These are phyloP conservation scores for Hyperoplus immaculatus DNA, from an alignment of 2,797 vertebrate genomes.

Conservation along the genomic window DNA sequence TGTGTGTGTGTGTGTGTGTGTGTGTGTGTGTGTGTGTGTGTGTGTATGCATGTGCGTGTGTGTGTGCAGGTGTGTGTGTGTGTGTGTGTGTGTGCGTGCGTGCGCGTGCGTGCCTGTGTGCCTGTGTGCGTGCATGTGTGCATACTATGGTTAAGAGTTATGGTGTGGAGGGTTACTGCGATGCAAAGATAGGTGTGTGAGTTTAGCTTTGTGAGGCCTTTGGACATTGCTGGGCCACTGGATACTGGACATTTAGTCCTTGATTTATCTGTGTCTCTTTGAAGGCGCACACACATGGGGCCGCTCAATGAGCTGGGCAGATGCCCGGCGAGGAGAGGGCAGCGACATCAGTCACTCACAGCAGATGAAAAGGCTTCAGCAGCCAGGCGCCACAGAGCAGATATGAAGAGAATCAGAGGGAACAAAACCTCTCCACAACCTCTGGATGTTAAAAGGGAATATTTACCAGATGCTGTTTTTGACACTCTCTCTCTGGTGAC, in stretches of 20 bases:
- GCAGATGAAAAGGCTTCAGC: slow-evolving; percentile 73
- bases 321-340: slow-evolving; percentile 62
- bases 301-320: slow-evolving; percentile 64
- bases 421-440: slow-evolving; percentile 32
- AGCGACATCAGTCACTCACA: slow-evolving; percentile 68
- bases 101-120: background rate
- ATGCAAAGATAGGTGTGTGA: slow-evolving; percentile 8
- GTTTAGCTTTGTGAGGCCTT: slow-evolving; percentile 28
- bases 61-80: background rate
- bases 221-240: slow-evolving; percentile 37
- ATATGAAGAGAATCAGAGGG: slow-evolving; percentile 55
- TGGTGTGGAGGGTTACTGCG: slow-evolving; percentile 1
- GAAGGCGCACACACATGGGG: slow-evolving; percentile 54
- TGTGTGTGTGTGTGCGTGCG: background rate
- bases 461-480: slow-evolving; percentile 40
- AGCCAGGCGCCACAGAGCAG: slow-evolving; percentile 46
- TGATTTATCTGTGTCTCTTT: slow-evolving; percentile 72
- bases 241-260: slow-evolving; percentile 57
- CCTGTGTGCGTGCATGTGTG: background rate
- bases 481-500: slow-evolving; percentile 20
- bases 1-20: background rate
- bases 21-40: background rate
- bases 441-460: slow-evolving; percentile 50
- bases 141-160: background rate
- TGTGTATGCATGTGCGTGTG: background rate